phyloP scores from a whole-genome alignment of 1,140 invertebrate species.

The Cryptotermes secundus region DNA sequence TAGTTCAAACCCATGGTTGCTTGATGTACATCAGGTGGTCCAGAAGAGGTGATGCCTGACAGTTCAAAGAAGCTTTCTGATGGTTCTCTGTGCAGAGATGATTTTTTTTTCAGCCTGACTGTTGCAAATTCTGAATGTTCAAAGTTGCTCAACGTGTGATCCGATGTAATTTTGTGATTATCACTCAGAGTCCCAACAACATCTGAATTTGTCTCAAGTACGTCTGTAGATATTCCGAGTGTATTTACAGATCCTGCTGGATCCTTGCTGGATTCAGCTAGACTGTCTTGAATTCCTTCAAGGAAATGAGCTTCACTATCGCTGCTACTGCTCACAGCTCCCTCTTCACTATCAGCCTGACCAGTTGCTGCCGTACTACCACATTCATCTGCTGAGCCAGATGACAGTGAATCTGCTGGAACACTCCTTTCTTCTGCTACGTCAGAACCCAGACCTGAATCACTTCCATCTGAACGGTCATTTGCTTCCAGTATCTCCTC shows the following conservation, averaged over 20 bases:
- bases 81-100: neutral
- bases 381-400: conserved; percentile 48
- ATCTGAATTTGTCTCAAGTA: neutral
- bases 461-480: conserved; percentile 73
- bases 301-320: conserved; percentile 56
- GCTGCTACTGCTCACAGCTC: conserved; percentile 48
- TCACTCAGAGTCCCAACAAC: neutral
- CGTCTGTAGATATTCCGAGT: neutral
- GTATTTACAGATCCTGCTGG: neutral
- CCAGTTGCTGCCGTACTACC: conserved; percentile 44
- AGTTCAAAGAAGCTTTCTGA: neutral
- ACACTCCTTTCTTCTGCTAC: conserved; percentile 48
- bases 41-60: neutral
- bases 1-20: neutral
- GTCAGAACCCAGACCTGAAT: conserved; percentile 73
- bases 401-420: conserved; percentile 26
- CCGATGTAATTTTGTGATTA: neutral
- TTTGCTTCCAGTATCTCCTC: conserved; percentile 30
- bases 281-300: conserved; percentile 50
- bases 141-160: neutral
- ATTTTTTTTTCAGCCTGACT: neutral
- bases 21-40: neutral
- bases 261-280: conserved; percentile 8
- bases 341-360: conserved; percentile 22
- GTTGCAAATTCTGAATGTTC: neutral